These are phyloP conservation scores for Paguma larvata DNA, from an alignment of 2,797 vertebrate genomes.

Conservation along the genomic window DNA sequence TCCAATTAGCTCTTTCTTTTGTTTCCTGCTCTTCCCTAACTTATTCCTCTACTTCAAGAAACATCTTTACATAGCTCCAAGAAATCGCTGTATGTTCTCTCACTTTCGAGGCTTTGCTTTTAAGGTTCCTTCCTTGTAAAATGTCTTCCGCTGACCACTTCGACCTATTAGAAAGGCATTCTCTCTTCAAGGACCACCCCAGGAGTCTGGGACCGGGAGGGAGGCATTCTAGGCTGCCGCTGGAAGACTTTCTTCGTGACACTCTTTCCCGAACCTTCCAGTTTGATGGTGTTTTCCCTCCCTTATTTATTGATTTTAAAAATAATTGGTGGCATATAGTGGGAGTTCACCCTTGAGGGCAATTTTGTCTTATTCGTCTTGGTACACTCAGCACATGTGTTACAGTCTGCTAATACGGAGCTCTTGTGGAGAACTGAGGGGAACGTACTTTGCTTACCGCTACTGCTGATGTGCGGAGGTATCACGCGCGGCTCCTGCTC, in stretches of 20 bases:
- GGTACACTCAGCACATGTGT: not conserved
- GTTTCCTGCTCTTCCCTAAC: not conserved
- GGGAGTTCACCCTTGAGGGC: not conserved
- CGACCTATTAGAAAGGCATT: not conserved
- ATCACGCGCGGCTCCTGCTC: not conserved
- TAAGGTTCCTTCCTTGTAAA: not conserved
- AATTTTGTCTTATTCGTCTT: not conserved
- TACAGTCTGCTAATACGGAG: not conserved
- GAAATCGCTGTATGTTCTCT: not conserved
- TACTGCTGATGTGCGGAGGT: not conserved
- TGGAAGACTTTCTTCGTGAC: not conserved
- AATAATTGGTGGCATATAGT: not conserved
- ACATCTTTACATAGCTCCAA: not conserved
- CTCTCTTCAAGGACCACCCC: not conserved
- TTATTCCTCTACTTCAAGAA: not conserved
- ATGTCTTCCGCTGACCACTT: not conserved
- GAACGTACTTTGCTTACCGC: not conserved
- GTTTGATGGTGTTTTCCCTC: not conserved
- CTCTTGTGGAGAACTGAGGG: not conserved
- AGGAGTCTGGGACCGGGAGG: no score
- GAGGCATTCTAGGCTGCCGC: no score
- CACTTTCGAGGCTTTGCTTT: not conserved
- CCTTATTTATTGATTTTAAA: constrained; percentile 15
- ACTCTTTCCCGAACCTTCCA: not conserved
- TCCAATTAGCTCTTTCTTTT: not conserved